Evolutionary conservation across 2,888 invertebrate species (phyloP).

Genomic region (Pammene aurita): DNA sequence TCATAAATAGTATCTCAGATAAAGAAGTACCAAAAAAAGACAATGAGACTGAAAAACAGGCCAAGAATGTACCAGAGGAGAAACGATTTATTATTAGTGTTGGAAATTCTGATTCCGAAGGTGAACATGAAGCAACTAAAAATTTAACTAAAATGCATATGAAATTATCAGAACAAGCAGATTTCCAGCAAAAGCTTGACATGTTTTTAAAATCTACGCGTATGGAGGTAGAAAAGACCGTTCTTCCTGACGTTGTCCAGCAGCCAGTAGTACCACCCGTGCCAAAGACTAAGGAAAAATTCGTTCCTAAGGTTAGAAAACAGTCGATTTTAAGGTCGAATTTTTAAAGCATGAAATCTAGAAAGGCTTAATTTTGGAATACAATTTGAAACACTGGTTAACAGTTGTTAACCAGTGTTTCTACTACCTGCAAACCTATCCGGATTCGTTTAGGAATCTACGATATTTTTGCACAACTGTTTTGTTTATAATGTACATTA

Average conservation of each 20-base stretch:
- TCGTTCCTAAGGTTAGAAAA: slow-evolving; percentile 71
- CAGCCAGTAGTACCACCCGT: slow-evolving; percentile 47
- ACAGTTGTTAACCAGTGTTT: too few species aligned
- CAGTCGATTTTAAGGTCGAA: too few species aligned
- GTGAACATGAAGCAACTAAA: slow-evolving; percentile 78
- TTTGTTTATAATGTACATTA: too few species aligned
- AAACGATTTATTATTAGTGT: slow-evolving; percentile 76
- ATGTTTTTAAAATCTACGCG: slow-evolving; percentile 74
- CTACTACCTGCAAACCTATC: too few species aligned
- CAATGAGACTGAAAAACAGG: slow-evolving; percentile 44
- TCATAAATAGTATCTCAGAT: slow-evolving; percentile 51
- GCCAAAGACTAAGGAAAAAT: slow-evolving; percentile 65
- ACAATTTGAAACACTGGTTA: too few species aligned
- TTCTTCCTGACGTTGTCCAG: slow-evolving; percentile 63
- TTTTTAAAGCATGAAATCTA: too few species aligned
- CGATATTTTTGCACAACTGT: too few species aligned
- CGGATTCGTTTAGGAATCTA: too few species aligned
- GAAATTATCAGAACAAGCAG: slow-evolving; percentile 70
- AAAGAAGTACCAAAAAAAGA: slow-evolving; percentile 41
- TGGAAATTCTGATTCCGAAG: slow-evolving; percentile 77
- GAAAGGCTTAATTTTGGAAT: too few species aligned
- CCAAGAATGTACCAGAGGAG: slow-evolving; percentile 56
- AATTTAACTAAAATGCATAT: slow-evolving; percentile 80
- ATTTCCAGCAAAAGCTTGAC: slow-evolving; percentile 77
- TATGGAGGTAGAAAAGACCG: slow-evolving; percentile 69